Conservation (phyloP, 2,113 vertebrate species). For the Dissostichus mawsoni region DNA sequence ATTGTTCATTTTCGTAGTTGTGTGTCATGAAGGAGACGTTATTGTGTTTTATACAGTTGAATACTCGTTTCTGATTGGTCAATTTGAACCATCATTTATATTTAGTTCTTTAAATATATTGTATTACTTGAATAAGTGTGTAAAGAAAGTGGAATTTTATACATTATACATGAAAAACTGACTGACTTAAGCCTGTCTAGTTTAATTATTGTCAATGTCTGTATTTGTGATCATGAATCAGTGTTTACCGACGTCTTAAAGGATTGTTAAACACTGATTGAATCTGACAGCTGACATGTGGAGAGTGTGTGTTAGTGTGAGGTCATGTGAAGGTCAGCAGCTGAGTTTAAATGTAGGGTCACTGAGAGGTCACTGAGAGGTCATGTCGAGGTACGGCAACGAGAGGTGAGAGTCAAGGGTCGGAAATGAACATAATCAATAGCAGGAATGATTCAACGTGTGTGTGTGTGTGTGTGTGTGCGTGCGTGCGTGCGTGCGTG, state of each 20-base stretch:
- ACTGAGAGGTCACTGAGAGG: not conserved
- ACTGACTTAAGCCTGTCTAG: too few relatives aligned
- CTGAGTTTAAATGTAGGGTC: not conserved
- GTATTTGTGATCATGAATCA: not conserved
- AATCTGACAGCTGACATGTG: constrained; percentile 25
- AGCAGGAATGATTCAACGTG: not conserved
- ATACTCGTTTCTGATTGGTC: too few relatives aligned
- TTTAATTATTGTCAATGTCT: too few relatives aligned
- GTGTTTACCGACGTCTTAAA: not conserved
- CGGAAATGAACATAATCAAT: not conserved
- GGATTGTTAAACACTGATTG: constrained; percentile 1
- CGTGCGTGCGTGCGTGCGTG: not conserved
- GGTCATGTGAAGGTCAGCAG: constrained; percentile 11
- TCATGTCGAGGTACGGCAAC: not conserved
- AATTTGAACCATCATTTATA: too few relatives aligned
- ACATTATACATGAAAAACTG: too few relatives aligned
- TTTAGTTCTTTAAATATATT: too few relatives aligned
- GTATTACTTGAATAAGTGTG: too few relatives aligned
- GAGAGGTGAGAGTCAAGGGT: constrained; percentile 2
- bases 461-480: not conserved
- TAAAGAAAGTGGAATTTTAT: too few relatives aligned
- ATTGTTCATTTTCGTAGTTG: too few relatives aligned
- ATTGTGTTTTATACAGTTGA: too few relatives aligned
- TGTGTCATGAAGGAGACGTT: too few relatives aligned
- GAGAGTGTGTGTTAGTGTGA: not conserved